phyloP scores from a whole-genome alignment of 2,888 invertebrate species.

The Dryobotodes eremita region DNA sequence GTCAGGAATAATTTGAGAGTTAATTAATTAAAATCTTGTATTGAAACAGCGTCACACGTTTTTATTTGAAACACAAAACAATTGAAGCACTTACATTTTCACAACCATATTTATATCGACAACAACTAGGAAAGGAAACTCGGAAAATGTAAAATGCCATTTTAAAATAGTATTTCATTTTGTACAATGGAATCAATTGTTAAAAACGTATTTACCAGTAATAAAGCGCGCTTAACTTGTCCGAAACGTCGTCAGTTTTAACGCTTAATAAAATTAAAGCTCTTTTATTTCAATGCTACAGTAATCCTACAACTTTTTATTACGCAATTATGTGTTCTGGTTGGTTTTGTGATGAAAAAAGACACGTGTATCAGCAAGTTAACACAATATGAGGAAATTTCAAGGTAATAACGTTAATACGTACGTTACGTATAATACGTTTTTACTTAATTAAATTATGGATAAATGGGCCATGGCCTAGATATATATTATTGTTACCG shows the following conservation, averaged over 20 bases:
- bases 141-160: not conserved
- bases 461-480: no score
- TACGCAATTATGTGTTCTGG: conserved; percentile 30
- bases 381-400: not conserved
- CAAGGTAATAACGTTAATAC: no score
- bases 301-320: conserved; percentile 48
- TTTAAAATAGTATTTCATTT: conserved; percentile 35
- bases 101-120: conserved; percentile 11
- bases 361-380: conserved; percentile 2
- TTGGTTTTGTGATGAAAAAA: conserved; percentile 26
- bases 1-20: not conserved
- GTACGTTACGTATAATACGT: no score
- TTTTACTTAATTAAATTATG: not conserved
- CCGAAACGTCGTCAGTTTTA: conserved; percentile 42
- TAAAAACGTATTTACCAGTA: conserved; percentile 40
- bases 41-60: not conserved
- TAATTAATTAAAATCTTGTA: not conserved
- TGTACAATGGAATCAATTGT: conserved; percentile 37
- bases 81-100: not conserved
- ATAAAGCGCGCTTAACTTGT: conserved; percentile 41
- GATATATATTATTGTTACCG: no score
- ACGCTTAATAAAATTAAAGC: conserved; percentile 47
- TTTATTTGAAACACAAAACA: not conserved
- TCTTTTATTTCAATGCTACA: conserved; percentile 43
- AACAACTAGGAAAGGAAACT: not conserved